A percentile compares a stretch with the other conserved stretches of the same genome.
Evolutionary conservation across 2,888 invertebrate species (phyloP).

Genomic region (Lasioglossum figueresi): DNA sequence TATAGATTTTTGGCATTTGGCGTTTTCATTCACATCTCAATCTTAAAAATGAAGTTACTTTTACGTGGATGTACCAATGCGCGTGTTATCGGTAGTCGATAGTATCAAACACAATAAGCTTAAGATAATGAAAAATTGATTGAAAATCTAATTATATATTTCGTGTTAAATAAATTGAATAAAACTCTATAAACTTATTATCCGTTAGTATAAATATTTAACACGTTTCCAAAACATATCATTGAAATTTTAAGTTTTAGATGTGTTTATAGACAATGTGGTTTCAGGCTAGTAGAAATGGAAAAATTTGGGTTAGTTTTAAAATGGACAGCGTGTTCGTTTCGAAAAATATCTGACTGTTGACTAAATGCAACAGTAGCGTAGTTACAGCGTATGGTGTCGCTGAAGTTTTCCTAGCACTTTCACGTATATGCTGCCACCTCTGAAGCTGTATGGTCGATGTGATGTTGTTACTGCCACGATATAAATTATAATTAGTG

Average conservation of each 20-base stretch:
- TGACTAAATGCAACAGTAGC: neutral
- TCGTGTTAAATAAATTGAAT: neutral
- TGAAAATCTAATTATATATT: neutral
- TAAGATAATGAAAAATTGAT: no score
- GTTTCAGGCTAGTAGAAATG: neutral
- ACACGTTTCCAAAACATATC: neutral
- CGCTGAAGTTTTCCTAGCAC: conserved; percentile 54
- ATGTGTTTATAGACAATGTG: neutral
- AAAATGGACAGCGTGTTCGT: neutral
- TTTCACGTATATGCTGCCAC: conserved; percentile 47
- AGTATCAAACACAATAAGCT: no score
- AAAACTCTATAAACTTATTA: neutral
- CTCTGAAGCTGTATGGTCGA: conserved; percentile 67
- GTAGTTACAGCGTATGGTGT: conserved; percentile 23
- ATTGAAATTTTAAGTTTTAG: neutral
- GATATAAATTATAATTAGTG: conserved; percentile 83
- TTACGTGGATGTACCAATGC: no score
- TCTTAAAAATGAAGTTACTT: no score
- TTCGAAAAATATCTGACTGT: neutral
- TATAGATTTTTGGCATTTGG: no score
- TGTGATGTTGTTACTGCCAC: conserved; percentile 78
- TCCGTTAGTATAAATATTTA: neutral
- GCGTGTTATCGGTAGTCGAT: no score
- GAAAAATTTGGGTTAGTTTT: neutral
- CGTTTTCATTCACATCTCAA: no score